Percentiles rank a stretch among this genome's conserved stretches.
Conservation (phyloP, 2,797 vertebrate species). For the Tenualosa ilisha region DNA sequence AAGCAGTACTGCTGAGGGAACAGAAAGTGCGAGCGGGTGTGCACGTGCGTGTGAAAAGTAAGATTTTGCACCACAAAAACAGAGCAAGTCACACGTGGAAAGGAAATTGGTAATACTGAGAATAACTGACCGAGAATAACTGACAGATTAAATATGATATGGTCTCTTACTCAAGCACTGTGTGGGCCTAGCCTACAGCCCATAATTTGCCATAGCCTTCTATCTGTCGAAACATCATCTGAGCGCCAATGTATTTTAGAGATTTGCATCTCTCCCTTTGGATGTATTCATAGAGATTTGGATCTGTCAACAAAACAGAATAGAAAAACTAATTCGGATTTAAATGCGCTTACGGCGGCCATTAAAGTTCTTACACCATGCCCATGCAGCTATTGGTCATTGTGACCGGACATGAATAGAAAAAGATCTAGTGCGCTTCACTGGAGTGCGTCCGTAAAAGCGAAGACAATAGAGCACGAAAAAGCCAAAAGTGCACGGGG, state of each 20-base stretch:
- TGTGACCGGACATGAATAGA: conserved; percentile 45
- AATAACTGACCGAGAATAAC: too few relatives aligned
- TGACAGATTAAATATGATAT: too few relatives aligned
- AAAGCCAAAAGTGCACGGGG: not conserved
- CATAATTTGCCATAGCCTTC: too few relatives aligned
- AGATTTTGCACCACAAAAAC: too few relatives aligned
- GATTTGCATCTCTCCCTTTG: too few relatives aligned
- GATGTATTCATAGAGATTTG: not conserved
- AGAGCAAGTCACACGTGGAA: not conserved
- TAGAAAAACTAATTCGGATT: conserved; percentile 37
- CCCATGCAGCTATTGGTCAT: conserved; percentile 51
- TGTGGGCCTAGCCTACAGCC: too few relatives aligned
- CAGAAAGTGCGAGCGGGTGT: too few relatives aligned
- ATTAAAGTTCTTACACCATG: conserved; percentile 52
- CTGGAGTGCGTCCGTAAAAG: conserved; percentile 53
- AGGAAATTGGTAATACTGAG: not conserved
- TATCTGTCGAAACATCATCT: too few relatives aligned
- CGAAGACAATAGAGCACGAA: not conserved
- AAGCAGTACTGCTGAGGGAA: too few relatives aligned
- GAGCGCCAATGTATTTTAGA: not conserved
- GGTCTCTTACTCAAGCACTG: too few relatives aligned
- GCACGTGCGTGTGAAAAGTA: too few relatives aligned
- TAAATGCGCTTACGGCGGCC: conserved; percentile 44
- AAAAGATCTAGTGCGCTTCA: conserved; percentile 52
- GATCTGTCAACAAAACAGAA: not conserved